Conservation (phyloP, 1,140 invertebrate genomes). For the Odontomachus brunneus region DNA sequence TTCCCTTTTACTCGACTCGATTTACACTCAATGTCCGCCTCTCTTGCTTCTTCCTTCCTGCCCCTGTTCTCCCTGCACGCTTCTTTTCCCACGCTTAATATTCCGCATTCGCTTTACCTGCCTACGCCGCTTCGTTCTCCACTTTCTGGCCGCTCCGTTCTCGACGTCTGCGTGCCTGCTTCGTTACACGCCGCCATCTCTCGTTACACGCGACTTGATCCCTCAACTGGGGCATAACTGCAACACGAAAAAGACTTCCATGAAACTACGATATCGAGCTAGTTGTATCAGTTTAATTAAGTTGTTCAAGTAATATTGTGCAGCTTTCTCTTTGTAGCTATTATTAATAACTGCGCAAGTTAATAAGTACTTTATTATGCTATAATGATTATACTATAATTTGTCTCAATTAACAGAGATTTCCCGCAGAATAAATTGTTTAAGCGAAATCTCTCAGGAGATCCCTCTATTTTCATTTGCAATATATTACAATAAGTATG, state of each 20-base stretch:
- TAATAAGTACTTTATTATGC: neutral
- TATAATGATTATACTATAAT: neutral
- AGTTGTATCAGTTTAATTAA: slow-evolving; percentile 27
- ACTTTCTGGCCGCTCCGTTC: slow-evolving; percentile 10
- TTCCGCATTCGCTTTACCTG: slow-evolving; percentile 54
- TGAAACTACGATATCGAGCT: neutral
- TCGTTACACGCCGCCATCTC: slow-evolving; percentile 9
- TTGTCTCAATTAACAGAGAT: neutral
- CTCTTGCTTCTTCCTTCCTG: slow-evolving; percentile 12
- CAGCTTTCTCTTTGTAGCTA: neutral
- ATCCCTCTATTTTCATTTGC: neutral
- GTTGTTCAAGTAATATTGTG: neutral
- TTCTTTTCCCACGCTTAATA: slow-evolving; percentile 51
- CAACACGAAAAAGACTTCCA: neutral
- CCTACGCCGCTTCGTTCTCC: slow-evolving; percentile 47
- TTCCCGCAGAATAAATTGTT: neutral
- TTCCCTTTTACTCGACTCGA: too few relatives aligned
- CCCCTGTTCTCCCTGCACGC: slow-evolving; percentile 47
- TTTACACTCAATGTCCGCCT: neutral
- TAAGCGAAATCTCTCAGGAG: neutral
- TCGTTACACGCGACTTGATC: neutral
- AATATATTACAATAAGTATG: too few relatives aligned
- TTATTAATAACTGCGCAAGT: neutral
- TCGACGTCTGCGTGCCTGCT: slow-evolving; percentile 6
- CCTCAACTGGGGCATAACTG: neutral